Evolutionary conservation across 2,888 invertebrate species (phyloP), one percentile per base, ranked within the genome.

Genomic region (Nematopogon swammerdamellus): DNA sequence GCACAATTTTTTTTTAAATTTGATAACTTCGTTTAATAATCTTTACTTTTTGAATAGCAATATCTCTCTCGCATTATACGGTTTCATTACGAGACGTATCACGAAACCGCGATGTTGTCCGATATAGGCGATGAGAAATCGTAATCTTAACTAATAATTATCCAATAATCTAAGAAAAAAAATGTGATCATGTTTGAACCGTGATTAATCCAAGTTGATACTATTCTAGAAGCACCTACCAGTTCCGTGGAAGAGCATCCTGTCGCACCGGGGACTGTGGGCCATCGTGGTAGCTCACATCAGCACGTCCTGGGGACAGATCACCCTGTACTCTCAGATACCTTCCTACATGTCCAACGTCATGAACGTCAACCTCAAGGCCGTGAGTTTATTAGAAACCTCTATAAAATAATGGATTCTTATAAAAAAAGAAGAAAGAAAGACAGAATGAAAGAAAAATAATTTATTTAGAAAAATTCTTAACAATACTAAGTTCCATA

Each of bases 281-380:
- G 75, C 88, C 0, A 65, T 84, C n/a, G 80, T 66, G 5, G 63
- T 85, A 0, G 85, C 82, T 0, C 89, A 89, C 54, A 76, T 85
- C 46, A 85, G 85, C 0, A 83, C 85, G 52, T 84, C 85, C 16
- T 93, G 91, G 90, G 90, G 91, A 3, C 91, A 89, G 63, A 84
- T 89, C 72, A 88, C 87, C n/a, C 67, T 93, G 19, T 80, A 91
- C 18, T 87, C 91, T 0, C 87, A 92, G 66, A 87, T 91, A 20
- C 92, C 93, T 0, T 82, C 86, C 0, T 93, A 87, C 60, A 85
- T 92, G 83, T 83, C 84, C 56, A 83, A 84, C 44, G 83, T 91
- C 1, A 81, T 92, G 58, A 75, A 82, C 45, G 88, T 86, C 59
- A 80, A 91, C 50, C 72, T 77, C 0, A 74, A 73, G 62, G 65